Evolutionary conservation across 2,797 vertebrate species (phyloP).

Genomic region (Sebastes dallii): DNA sequence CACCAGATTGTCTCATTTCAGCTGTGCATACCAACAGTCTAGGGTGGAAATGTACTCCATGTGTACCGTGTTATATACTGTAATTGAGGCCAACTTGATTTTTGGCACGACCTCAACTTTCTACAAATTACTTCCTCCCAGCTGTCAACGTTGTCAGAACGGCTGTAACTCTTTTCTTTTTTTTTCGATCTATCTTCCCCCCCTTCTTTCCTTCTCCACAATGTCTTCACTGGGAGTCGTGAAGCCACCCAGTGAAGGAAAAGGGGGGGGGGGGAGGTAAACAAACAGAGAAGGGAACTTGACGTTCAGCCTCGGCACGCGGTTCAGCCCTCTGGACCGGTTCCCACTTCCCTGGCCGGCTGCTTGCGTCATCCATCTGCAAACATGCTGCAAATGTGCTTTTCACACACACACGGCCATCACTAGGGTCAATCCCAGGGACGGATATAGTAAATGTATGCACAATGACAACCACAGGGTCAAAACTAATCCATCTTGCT

Average conservation of each 20-base stretch:
- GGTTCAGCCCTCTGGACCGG: constrained; percentile 50
- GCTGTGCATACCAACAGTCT: neutral
- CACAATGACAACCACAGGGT: neutral
- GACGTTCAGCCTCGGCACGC: constrained; percentile 32
- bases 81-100: neutral
- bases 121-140: constrained; percentile 28
- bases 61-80: neutral
- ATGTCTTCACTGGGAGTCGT: constrained; percentile 2
- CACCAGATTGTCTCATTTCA: neutral
- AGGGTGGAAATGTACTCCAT: neutral
- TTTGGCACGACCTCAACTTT: constrained; percentile 13
- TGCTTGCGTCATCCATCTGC: constrained; percentile 55
- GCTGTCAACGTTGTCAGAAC: constrained; percentile 9
- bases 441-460: neutral
- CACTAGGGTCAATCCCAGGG: constrained; percentile 10
- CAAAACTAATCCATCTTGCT: neutral
- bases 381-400: constrained; percentile 51
- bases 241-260: constrained; percentile 9
- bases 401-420: constrained; percentile 35
- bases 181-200: neutral
- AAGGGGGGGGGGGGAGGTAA: constrained; percentile 19
- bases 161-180: neutral
- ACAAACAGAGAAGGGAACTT: constrained; percentile 46
- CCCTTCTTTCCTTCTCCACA: neutral
- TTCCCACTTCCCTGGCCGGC: constrained; percentile 47